Evolutionary conservation across 1,140 invertebrate genomes (phyloP).

Genomic region (Leguminivora glycinivorella): DNA sequence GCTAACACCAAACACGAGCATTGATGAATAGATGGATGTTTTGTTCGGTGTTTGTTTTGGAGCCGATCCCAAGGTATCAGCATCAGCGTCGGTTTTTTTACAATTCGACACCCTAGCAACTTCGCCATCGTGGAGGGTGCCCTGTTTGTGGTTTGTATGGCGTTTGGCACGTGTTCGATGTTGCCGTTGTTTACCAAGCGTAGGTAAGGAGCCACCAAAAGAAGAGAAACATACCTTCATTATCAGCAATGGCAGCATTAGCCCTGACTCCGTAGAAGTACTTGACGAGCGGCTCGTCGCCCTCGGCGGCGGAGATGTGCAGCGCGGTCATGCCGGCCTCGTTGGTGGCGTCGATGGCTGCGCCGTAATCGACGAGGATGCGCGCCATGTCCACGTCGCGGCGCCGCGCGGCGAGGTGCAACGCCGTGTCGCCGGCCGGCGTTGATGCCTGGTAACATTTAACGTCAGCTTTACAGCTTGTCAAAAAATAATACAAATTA

Average conservation of each 20-base stretch:
- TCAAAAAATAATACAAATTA: too few species aligned
- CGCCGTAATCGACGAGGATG: conserved; percentile 95
- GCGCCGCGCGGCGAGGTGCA: conserved; percentile 93
- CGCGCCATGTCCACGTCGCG: conserved; percentile 95
- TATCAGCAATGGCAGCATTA: conserved; percentile 95
- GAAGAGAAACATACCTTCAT: conserved; percentile 86
- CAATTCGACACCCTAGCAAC: too few species aligned
- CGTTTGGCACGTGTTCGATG: too few species aligned
- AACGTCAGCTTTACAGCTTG: background rate
- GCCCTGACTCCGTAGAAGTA: conserved; percentile 97
- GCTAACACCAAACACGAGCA: too few species aligned
- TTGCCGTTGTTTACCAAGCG: too few species aligned
- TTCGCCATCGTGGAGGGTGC: too few species aligned
- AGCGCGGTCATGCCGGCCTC: conserved; percentile 95
- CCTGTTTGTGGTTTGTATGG: too few species aligned
- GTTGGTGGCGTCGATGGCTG: conserved; percentile 93
- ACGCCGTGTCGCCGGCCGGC: conserved; percentile 90
- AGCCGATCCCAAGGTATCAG: too few species aligned
- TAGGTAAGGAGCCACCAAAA: too few species aligned
- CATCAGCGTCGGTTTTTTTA: too few species aligned
- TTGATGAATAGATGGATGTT: too few species aligned
- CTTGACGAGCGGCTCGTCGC: conserved; percentile 95
- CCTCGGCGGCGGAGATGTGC: conserved; percentile 96
- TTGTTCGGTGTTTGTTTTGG: too few species aligned
- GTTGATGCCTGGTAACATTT: conserved; percentile 81